Evolutionary conservation across 1,140 invertebrate species (phyloP).

Genomic region (Hypsibius dujardini): DNA sequence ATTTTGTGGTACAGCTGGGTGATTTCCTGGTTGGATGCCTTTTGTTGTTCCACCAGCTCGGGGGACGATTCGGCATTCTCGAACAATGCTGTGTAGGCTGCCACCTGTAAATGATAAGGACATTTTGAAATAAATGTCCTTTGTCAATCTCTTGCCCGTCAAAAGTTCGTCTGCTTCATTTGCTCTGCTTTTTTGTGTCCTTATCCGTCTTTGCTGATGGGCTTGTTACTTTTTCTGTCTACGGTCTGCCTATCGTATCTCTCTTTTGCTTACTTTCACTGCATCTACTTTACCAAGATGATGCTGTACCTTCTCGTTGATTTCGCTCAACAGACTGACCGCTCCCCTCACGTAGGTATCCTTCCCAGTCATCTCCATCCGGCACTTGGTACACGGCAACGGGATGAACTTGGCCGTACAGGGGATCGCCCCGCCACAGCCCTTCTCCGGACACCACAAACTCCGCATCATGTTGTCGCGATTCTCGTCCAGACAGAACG

Average conservation of each 20-base stretch:
- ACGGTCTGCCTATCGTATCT: too few species aligned
- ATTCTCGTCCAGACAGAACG: conserved; percentile 5
- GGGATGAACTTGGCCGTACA: background rate
- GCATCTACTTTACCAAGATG: too few species aligned
- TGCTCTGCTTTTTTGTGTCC: too few species aligned
- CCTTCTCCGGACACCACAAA: background rate
- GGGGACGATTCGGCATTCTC: background rate
- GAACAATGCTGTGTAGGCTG: background rate
- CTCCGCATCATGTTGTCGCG: conserved; percentile 17
- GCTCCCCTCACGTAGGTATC: background rate
- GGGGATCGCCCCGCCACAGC: background rate
- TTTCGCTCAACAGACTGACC: background rate
- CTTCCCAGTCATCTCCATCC: background rate
- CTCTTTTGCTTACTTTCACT: too few species aligned
- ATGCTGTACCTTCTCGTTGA: background rate
- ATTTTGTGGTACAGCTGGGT: background rate
- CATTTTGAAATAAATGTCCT: background rate
- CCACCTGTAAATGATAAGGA: background rate
- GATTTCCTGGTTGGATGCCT: background rate
- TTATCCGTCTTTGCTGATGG: too few species aligned
- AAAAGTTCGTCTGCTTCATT: too few species aligned
- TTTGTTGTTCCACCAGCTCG: background rate
- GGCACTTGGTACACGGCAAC: background rate
- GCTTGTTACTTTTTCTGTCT: too few species aligned
- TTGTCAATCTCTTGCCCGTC: background rate